Evolutionary conservation across 92 coral and sea anemone species (phyloP).

Genomic region (Plumapathes pennacea): DNA sequence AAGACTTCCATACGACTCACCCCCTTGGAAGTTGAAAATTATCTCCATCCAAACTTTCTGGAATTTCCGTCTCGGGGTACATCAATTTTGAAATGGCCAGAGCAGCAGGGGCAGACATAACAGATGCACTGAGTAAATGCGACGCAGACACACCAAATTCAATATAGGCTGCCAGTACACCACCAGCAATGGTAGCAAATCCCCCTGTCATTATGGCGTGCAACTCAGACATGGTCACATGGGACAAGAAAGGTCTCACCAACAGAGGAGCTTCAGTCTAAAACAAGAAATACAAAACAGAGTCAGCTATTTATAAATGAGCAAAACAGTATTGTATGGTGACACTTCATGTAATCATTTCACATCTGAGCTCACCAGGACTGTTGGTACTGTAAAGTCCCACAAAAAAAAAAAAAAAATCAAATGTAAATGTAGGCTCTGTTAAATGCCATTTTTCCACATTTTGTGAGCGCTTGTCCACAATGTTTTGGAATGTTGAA

Average conservation of each 20-base stretch:
- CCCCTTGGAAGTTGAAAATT: constrained; percentile 73
- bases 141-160: constrained; percentile 90
- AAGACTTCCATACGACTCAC: too few relatives aligned
- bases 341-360: too few relatives aligned
- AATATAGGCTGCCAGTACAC: constrained; percentile 93
- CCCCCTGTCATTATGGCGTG: constrained; percentile 97
- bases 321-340: too few relatives aligned
- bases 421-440: neutral
- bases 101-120: constrained; percentile 99
- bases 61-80: constrained; percentile 86
- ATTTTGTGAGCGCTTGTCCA: too few relatives aligned
- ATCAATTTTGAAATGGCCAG: constrained; percentile 84
- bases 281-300: too few relatives aligned
- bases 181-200: constrained; percentile 96
- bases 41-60: constrained; percentile 68
- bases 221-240: constrained; percentile 91
- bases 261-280: constrained; percentile 93
- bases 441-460: too few relatives aligned
- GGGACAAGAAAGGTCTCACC: constrained; percentile 79
- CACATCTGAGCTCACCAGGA: too few relatives aligned
- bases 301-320: too few relatives aligned
- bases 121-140: constrained; percentile 89
- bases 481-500: too few relatives aligned
- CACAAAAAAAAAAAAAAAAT: neutral
- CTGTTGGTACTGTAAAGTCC: too few relatives aligned